Evolutionary conservation across 2,113 vertebrate species (phyloP).

Genomic region (Tinamus guttatus): DNA sequence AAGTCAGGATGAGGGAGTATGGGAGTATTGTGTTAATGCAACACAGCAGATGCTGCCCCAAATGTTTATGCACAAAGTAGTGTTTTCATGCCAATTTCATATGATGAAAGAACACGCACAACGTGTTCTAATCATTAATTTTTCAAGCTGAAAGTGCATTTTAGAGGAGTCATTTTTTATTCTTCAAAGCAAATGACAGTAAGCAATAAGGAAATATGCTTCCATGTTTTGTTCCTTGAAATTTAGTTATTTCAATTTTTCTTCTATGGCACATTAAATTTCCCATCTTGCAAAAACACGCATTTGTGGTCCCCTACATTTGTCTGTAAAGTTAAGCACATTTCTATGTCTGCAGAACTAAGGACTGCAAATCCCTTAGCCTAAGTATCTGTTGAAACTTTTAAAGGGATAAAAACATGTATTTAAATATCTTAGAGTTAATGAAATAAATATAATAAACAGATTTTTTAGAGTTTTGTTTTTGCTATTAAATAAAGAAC

Average conservation of each 20-base stretch:
- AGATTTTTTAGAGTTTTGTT: background rate
- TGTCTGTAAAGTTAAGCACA: background rate
- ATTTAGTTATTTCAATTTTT: background rate
- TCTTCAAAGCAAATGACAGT: background rate
- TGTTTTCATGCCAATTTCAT: background rate
- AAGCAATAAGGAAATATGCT: background rate
- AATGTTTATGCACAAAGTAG: background rate
- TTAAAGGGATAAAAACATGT: background rate
- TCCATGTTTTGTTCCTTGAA: background rate
- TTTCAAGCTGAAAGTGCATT: background rate
- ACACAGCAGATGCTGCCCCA: conserved; percentile 1
- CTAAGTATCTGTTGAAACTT: background rate
- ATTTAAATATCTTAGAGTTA: background rate
- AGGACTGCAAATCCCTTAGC: background rate
- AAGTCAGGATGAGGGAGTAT: background rate
- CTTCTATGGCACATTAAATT: background rate
- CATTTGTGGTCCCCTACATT: background rate
- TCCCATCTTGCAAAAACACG: background rate
- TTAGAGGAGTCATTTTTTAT: background rate
- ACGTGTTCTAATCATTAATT: background rate
- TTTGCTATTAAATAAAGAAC: background rate
- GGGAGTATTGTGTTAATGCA: background rate
- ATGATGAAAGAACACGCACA: background rate
- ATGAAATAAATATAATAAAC: background rate
- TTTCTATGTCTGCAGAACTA: background rate